Evolutionary conservation across 2,888 invertebrate species (phyloP), one percentile per base, ranked within the genome.

Genomic region (Eristalis intricaria): DNA sequence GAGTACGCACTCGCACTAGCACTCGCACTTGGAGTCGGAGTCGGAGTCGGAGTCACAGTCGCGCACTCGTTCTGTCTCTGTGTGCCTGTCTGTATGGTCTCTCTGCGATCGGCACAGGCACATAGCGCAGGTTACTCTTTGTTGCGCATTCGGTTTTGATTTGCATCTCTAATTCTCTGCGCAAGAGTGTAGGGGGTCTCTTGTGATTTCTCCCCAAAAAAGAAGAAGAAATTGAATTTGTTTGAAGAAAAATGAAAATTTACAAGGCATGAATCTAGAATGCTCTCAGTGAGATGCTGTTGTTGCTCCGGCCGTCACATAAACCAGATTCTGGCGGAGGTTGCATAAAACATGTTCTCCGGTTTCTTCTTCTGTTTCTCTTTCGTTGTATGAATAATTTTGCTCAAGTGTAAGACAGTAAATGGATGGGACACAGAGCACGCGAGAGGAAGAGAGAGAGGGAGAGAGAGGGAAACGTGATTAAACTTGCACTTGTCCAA

Each of bases 341-440:
- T 75, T 81, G 76, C 76, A 84, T 84, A 76, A 81, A 84, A 84
- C 84, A 81, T 81, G 76, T 84, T 84, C 63, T 68, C 19, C 29
- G 23, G 32, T 40, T 60, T 26, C 23, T 26, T 60, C 60, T 60
- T 60, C 60, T 60, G 23, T 60, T 60, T 60, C 60, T 60, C 60
- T 50, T 50, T 50, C 50, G 50, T 50, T 50, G 50, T 19, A 50
- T 50, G 50, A 50, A 50, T 50, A 26, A 23, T 15, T 60, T 60
- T 60, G 15, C n/a, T 3, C 60, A 19, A 15, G 19, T n/a, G n/a
- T n/a, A 50, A n/a, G 43, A n/a, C n/a, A 1, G 50, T 50, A 19
- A 43, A 43, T n/a, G 15, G n/a, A n/a, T 0, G 43, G 11, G 13
- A 40, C 32, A 38, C 38, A 38, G 38, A 11, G 35, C 10, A 11